A percentile compares a stretch with the other conserved stretches of the same genome.
Conservation (phyloP, 2,113 vertebrate genomes). For the Hydrochoerus hydrochaeris region DNA sequence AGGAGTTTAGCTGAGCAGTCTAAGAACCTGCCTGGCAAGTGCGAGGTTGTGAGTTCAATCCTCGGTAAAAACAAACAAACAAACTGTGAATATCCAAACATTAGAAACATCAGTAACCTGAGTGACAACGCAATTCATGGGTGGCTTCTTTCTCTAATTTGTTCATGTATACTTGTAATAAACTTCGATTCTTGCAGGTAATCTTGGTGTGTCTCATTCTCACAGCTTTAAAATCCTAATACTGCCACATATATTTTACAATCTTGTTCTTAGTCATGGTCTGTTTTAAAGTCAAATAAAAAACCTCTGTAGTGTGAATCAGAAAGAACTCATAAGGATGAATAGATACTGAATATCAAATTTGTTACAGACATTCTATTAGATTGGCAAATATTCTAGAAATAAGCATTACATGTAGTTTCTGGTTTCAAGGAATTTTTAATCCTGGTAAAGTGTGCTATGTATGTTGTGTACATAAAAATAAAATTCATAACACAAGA, state of each 20-base stretch:
- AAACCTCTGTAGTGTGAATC: not conserved
- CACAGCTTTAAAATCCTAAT: constrained; percentile 39
- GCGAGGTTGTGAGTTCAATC: too few species aligned
- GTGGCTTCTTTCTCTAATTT: not conserved
- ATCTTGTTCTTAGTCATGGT: not conserved
- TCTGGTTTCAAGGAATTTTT: not conserved
- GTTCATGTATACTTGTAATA: not conserved
- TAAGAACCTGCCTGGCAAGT: too few species aligned
- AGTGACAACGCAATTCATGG: not conserved
- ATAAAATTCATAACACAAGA: not conserved
- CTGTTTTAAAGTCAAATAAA: constrained; percentile 29
- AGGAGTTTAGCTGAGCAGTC: too few species aligned
- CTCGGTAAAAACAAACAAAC: too few species aligned
- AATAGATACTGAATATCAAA: not conserved
- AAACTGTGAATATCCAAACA: not conserved
- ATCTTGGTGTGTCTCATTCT: not conserved
- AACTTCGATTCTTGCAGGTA: not conserved
- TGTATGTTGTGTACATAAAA: not conserved
- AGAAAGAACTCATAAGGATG: constrained; percentile 20
- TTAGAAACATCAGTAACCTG: not conserved
- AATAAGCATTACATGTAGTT: not conserved
- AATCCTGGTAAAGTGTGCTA: not conserved
- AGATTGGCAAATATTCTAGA: not conserved
- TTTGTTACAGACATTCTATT: constrained; percentile 24
- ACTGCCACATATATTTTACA: not conserved